Percentiles rank a stretch among this genome's conserved stretches.
Conservation (phyloP, 2,888 invertebrate genomes). For the Cordilura impudica region DNA sequence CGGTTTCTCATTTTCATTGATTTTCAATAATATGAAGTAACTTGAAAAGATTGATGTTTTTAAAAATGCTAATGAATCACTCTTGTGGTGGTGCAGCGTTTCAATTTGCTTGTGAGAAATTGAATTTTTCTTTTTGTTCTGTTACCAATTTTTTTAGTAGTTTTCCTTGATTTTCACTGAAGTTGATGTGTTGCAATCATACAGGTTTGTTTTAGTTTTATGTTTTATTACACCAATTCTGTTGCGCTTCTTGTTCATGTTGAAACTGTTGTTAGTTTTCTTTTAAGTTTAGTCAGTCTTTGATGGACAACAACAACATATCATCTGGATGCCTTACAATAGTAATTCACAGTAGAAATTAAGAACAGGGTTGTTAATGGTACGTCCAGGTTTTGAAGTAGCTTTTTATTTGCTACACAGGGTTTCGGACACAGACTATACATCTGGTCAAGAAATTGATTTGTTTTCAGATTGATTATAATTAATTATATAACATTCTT, state of each 20-base stretch:
- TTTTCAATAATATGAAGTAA: not conserved
- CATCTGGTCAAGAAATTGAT: too few relatives aligned
- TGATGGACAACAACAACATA: too few relatives aligned
- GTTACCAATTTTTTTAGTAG: conserved; percentile 14
- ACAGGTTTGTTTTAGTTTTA: conserved; percentile 26
- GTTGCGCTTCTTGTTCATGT: conserved; percentile 6
- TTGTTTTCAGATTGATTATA: too few relatives aligned
- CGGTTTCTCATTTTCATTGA: conserved; percentile 35
- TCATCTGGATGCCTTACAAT: too few relatives aligned
- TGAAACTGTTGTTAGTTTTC: not conserved
- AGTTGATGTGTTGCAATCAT: conserved; percentile 36
- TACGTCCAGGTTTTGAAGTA: too few relatives aligned
- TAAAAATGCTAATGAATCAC: conserved; percentile 22
- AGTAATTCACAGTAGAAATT: too few relatives aligned
- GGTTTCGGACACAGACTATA: too few relatives aligned
- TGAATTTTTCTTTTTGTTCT: not conserved
- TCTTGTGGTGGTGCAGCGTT: not conserved
- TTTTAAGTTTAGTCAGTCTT: not conserved
- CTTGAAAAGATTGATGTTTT: not conserved
- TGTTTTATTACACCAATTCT: not conserved
- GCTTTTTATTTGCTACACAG: too few relatives aligned
- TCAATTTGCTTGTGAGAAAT: not conserved
- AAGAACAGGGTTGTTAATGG: too few relatives aligned
- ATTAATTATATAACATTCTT: too few relatives aligned
- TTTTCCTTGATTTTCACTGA: conserved; percentile 43